Base-by-base conservation (phyloP, 2,888 invertebrate species). In the Diarsia dahlii region DNA sequence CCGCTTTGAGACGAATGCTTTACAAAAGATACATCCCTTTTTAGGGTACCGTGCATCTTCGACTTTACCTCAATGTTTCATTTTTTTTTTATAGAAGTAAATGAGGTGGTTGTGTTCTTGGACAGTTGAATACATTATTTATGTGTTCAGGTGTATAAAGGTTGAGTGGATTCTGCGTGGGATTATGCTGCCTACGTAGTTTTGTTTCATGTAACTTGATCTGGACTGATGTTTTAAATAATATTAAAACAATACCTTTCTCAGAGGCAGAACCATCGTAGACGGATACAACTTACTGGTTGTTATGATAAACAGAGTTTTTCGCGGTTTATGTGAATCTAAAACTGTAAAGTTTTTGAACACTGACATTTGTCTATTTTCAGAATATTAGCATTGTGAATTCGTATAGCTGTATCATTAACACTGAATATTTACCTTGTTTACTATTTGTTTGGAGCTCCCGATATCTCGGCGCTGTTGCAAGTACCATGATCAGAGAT, bases 11-110 rank as follows among this genome's bases (percentile, higher is more conserved):
- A 87, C 86, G 88, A 88, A 89, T 88, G 87, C 85, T 87, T 89
- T 83, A 89, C 90, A 89, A 92, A 91, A 91, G 91, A 92, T 90
- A 92, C 89, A 90, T 91, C 90, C 89, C 87, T 86, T 90, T 92
- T 92, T 89, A 88, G 90, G 90, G 88, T 87, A 84, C 88, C 87
- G 81, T 82, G 84, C 78, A 84, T 85, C 76, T 81, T 75, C 72
- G 69, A 79, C 69, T 82, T 78, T 79, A 73, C 67, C 69, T 63
- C 73, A 73, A 74, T 66, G 62, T 76, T 76, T 63, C 58, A 63
- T 58, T 28, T 76, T 72, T 72, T 74, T 74, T 72, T 72, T 70
- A 70, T 52, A 18, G 54, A 60, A 62, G 20, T 71, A 66, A 64
- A 67, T 83, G 60, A 62, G 60, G 50, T 71, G 28, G 56, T 66